Conservation (phyloP, 2,113 vertebrate species). For the Seriola quinqueradiata region DNA sequence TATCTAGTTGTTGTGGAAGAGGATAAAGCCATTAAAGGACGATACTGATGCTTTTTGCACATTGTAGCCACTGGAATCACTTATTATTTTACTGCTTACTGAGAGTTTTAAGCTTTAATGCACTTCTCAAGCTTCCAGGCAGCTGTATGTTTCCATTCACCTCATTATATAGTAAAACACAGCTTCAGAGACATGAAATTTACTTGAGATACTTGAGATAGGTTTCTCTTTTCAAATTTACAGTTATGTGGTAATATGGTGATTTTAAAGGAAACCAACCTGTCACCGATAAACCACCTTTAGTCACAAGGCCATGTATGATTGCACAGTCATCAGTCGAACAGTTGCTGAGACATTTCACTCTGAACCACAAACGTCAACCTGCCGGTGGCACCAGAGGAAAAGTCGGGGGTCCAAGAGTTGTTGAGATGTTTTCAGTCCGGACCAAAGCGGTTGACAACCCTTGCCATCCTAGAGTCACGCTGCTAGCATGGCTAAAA, state of each 20-base stretch:
- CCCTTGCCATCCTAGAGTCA: too few species aligned
- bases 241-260: background rate
- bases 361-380: too few species aligned
- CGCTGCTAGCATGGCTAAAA: too few species aligned
- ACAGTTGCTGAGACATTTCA: too few species aligned
- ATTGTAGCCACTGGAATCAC: slow-evolving; percentile 7
- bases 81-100: background rate
- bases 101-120: background rate
- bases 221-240: background rate
- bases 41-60: background rate
- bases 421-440: too few species aligned
- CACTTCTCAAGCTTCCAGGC: background rate
- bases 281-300: background rate
- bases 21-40: background rate
- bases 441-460: too few species aligned
- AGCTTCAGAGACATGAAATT: background rate
- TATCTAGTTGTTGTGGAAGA: slow-evolving; percentile 10
- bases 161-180: background rate
- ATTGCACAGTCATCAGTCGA: too few species aligned
- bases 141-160: background rate
- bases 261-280: background rate
- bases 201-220: too few species aligned
- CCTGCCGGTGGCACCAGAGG: too few species aligned
- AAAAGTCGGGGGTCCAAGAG: too few species aligned
- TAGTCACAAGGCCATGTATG: too few species aligned